phyloP scores from a whole-genome alignment of 2,888 invertebrate genomes.

The Zhengitettix transpicula region DNA sequence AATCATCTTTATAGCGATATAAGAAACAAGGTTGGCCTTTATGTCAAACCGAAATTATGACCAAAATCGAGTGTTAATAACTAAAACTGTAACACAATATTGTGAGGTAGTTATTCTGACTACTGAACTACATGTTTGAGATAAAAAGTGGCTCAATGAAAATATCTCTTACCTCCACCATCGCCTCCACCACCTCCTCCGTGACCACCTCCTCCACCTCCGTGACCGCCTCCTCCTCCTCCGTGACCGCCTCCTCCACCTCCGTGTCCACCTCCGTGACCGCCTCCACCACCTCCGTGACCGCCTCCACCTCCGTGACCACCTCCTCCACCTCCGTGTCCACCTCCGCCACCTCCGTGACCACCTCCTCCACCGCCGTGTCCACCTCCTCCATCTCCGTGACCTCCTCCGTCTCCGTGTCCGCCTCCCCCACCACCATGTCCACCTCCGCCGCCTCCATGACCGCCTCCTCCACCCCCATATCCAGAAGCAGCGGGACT shows the following conservation, averaged over 20 bases:
- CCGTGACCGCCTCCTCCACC: no score
- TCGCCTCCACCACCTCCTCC: background rate
- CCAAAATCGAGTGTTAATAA: no score
- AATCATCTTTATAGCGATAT: no score
- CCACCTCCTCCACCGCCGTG: background rate
- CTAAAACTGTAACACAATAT: no score
- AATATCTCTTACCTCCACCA: no score
- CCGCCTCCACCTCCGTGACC: background rate
- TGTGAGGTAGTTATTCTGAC: no score
- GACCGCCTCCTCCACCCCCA: no score
- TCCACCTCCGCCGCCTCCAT: background rate
- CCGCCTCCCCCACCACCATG: background rate
- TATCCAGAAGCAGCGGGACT: no score
- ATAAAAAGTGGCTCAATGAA: no score
- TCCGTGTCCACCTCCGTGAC: background rate
- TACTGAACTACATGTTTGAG: no score
- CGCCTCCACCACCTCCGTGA: background rate
- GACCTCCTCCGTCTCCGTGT: background rate
- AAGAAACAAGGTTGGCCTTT: no score
- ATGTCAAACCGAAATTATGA: no score
- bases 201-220: slow-evolving; percentile 1
- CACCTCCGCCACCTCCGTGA: background rate
- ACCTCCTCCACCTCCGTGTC: background rate
- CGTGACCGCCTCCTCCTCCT: background rate
- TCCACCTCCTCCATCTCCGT: background rate